Conservation (phyloP, 2,797 vertebrate species). For the Philypnodon macrostomus region DNA sequence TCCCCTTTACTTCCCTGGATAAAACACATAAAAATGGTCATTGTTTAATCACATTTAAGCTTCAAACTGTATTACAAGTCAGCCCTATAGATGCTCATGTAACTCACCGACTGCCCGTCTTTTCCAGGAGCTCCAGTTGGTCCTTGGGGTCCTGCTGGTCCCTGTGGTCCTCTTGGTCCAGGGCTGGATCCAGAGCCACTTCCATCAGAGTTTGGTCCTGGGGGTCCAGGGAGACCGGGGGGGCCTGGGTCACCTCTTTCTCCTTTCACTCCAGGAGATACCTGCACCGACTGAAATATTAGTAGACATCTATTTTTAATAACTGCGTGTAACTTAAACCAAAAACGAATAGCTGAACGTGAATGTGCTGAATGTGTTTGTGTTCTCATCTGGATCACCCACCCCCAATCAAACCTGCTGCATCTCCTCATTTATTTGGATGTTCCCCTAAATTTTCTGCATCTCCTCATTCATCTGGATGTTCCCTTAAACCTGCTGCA, state of each 20-base stretch:
- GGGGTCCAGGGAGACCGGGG: constrained; percentile 55
- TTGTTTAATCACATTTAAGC: constrained; percentile 5
- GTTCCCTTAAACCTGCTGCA: no score
- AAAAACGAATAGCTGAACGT: no score
- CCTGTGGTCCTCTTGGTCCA: constrained; percentile 66
- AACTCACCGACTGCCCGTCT: constrained; percentile 71
- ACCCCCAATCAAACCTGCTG: no score
- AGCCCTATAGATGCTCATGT: not conserved
- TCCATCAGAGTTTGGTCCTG: constrained; percentile 43
- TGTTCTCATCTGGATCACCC: no score
- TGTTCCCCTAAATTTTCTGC: no score
- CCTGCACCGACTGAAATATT: constrained; percentile 33
- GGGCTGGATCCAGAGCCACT: constrained; percentile 45
- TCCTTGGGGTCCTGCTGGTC: constrained; percentile 49
- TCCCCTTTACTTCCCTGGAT: constrained; percentile 78
- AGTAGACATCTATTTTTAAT: not conserved
- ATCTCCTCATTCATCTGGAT: no score
- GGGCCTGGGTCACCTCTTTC: constrained; percentile 70
- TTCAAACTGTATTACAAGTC: not conserved
- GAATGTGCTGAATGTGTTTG: no score
- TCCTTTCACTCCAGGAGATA: constrained; percentile 59
- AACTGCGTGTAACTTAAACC: not conserved
- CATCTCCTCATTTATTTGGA: no score
- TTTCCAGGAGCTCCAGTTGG: constrained; percentile 65
- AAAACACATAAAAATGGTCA: constrained; percentile 46